phyloP scores from a whole-genome alignment of 2,797 vertebrate species.

The Nyctalus aviator region DNA sequence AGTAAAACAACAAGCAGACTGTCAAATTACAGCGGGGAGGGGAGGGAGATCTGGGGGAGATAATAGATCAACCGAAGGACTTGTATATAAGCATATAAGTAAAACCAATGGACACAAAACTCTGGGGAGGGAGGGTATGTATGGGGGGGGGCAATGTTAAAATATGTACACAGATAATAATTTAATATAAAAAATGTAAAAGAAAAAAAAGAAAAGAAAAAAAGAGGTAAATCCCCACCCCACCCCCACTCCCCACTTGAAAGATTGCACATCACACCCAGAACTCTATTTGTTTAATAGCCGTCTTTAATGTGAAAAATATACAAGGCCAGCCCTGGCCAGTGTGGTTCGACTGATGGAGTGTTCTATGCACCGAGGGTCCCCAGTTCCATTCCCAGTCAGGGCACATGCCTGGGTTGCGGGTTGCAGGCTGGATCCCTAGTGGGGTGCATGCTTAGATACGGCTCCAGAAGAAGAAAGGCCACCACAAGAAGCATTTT shows the following conservation, averaged over 20 bases:
- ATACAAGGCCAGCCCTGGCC: neutral
- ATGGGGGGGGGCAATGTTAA: too few species aligned
- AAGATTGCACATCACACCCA: neutral
- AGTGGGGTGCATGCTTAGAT: neutral
- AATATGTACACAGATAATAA: too few species aligned
- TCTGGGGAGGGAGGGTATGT: too few species aligned
- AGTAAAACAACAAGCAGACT: too few species aligned
- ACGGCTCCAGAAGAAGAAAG: neutral
- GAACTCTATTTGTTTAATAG: neutral
- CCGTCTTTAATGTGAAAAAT: constrained; percentile 14
- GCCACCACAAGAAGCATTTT: neutral
- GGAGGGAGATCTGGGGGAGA: too few species aligned
- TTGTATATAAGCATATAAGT: too few species aligned
- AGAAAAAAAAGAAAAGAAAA: too few species aligned
- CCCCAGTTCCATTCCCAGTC: neutral
- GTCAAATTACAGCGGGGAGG: too few species aligned
- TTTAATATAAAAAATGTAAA: too few species aligned
- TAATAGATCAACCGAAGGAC: too few species aligned
- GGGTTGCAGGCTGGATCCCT: neutral
- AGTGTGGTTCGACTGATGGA: neutral
- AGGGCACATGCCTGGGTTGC: neutral
- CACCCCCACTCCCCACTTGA: neutral
- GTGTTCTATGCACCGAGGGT: neutral
- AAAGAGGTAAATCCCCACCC: neutral
- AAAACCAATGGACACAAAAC: too few species aligned